Percentiles rank a stretch among this genome's conserved stretches.
phyloP scores from a whole-genome alignment of 2,888 invertebrate species.

The Timema cristinae region DNA sequence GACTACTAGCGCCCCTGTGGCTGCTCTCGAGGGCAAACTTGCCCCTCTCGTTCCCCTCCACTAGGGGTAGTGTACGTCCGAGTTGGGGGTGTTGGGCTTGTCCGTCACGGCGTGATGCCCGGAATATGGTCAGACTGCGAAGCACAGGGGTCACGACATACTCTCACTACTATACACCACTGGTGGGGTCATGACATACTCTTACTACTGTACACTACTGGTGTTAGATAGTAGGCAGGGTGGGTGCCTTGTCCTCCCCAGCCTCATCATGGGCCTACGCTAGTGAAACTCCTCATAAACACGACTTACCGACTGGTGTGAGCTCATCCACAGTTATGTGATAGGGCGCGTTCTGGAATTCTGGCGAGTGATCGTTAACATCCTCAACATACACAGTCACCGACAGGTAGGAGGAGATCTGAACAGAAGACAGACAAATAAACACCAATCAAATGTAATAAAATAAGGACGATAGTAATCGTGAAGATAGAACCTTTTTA shows the following conservation, averaged over 20 bases:
- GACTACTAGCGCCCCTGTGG: constrained; percentile 70
- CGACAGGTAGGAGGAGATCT: constrained; percentile 79
- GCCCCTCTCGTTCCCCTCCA: constrained; percentile 64
- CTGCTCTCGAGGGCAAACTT: constrained; percentile 77
- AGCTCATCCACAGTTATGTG: constrained; percentile 74
- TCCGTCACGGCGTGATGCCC: constrained; percentile 76
- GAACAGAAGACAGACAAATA: constrained; percentile 32
- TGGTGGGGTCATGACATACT: too few relatives aligned
- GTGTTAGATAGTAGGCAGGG: too few relatives aligned
- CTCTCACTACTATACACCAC: too few relatives aligned
- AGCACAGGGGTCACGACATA: not conserved
- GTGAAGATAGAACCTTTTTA: too few relatives aligned
- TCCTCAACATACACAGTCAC: constrained; percentile 87
- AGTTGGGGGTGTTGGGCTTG: constrained; percentile 84
- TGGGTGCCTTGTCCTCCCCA: too few relatives aligned
- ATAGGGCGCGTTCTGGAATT: constrained; percentile 75
- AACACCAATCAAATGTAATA: too few relatives aligned
- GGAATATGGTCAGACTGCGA: constrained; percentile 70
- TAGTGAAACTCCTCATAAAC: too few relatives aligned
- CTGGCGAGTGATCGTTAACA: constrained; percentile 77
- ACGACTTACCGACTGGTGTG: constrained; percentile 63
- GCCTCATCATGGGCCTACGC: too few relatives aligned
- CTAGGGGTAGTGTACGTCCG: constrained; percentile 76
- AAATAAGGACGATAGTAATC: too few relatives aligned
- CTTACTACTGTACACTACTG: too few relatives aligned